Percentiles rank a stretch among this genome's conserved stretches.
phyloP scores from a whole-genome alignment of 2,113 vertebrate genomes.

The Danionella cerebrum region DNA sequence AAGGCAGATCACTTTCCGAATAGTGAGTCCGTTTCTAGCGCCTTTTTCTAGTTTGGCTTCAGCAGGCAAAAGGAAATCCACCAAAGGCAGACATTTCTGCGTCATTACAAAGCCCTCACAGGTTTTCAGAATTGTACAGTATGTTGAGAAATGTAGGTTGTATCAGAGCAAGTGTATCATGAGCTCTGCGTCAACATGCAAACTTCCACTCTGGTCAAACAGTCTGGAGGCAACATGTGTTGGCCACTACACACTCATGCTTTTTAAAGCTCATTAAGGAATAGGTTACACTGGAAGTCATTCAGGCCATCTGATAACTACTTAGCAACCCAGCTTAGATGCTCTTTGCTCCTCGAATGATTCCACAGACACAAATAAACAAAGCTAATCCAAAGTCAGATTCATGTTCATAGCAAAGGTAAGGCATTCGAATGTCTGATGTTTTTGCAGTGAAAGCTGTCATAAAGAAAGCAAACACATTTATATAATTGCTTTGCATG shows the following conservation, averaged over 20 bases:
- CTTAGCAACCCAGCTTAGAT: slow-evolving; percentile 17
- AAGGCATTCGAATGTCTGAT: background rate
- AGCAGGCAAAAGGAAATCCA: slow-evolving; percentile 8
- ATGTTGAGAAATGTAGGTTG: background rate
- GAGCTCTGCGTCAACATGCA: slow-evolving; percentile 17
- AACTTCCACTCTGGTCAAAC: background rate
- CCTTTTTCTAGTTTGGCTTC: background rate
- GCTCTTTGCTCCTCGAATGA: background rate
- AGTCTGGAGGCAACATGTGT: slow-evolving; percentile 33
- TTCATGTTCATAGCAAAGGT: background rate
- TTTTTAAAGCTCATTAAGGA: slow-evolving; percentile 22
- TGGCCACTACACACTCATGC: slow-evolving; percentile 21
- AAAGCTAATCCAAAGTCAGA: background rate
- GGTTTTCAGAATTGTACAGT: slow-evolving; percentile 11
- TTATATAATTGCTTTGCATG: background rate
- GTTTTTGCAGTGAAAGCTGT: background rate
- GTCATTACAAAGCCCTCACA: slow-evolving; percentile 18
- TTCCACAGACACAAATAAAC: slow-evolving; percentile 3
- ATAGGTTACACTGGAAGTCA: slow-evolving; percentile 7
- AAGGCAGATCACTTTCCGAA: background rate
- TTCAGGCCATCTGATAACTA: background rate
- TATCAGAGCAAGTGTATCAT: background rate
- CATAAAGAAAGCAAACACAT: no score
- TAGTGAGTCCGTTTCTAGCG: background rate
- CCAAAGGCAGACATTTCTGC: slow-evolving; percentile 20